phyloP scores from a whole-genome alignment of 2,888 invertebrate genomes.

The Drepana falcataria region DNA sequence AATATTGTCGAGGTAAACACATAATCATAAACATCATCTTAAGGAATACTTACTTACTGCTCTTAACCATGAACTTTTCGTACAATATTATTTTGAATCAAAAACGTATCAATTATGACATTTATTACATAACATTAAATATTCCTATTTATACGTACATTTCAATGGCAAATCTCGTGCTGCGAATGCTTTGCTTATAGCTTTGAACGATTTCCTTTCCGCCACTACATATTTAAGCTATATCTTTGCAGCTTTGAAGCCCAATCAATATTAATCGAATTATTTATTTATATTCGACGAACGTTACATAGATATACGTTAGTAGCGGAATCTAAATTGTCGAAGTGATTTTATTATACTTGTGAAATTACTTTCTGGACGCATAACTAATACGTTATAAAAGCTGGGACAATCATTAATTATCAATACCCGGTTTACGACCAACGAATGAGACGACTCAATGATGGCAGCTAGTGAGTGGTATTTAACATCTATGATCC shows the following conservation, averaged over 20 bases:
- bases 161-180: not conserved
- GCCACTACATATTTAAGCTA: too few species aligned
- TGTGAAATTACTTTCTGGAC: not conserved
- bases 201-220: too few species aligned
- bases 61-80: constrained; percentile 4
- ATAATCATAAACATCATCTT: not conserved
- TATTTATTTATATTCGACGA: too few species aligned
- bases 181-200: too few species aligned
- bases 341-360: not conserved
- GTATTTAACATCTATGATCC: too few species aligned
- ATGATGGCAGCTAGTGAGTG: too few species aligned
- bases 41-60: too few species aligned
- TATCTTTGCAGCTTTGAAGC: too few species aligned
- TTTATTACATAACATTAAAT: constrained; percentile 7
- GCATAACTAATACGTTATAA: not conserved
- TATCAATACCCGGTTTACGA: not conserved
- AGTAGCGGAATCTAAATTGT: not conserved
- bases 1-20: not conserved
- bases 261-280: too few species aligned
- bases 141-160: not conserved
- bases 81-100: constrained; percentile 6
- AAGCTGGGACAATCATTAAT: not conserved
- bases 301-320: too few species aligned
- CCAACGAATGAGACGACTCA: not conserved
- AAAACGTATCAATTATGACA: constrained; percentile 9